These are phyloP conservation scores for Nyctereutes procyonoides DNA, from an alignment of 2,113 vertebrate genomes.

Conservation along the genomic window DNA sequence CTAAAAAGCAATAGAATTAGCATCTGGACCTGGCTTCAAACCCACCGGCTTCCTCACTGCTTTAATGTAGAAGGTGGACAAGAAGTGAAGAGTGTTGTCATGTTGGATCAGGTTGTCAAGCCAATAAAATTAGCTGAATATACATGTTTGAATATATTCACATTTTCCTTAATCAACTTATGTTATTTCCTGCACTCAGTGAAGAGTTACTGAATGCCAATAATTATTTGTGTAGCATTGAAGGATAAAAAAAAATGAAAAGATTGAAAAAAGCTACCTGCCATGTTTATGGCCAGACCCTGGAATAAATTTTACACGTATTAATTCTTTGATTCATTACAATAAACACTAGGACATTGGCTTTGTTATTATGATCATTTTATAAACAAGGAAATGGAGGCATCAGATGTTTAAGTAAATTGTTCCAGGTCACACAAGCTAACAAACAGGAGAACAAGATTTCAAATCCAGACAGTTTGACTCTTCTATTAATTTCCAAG, in stretches of 20 bases:
- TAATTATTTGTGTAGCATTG: background rate
- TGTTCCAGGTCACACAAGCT: background rate
- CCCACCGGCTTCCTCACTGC: background rate
- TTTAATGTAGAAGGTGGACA: background rate
- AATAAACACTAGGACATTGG: background rate
- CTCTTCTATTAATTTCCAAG: background rate
- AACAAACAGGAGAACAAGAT: background rate
- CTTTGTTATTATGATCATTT: background rate
- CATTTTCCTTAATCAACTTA: slow-evolving; percentile 12
- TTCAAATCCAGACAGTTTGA: background rate
- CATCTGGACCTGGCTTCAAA: background rate
- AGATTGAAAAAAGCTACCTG: background rate
- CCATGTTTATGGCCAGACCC: background rate
- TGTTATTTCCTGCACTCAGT: background rate
- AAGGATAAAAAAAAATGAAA: background rate
- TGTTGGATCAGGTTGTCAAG: background rate
- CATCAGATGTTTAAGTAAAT: background rate
- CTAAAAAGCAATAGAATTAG: background rate
- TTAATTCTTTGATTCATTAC: background rate
- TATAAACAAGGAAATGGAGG: background rate
- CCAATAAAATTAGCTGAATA: background rate
- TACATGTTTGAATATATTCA: background rate
- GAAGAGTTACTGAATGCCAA: background rate
- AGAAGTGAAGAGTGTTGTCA: background rate
- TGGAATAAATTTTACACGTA: background rate